Evolutionary conservation across 2,113 vertebrate species (phyloP), one percentile per base, ranked within the genome.

Genomic region (Athene noctua): DNA sequence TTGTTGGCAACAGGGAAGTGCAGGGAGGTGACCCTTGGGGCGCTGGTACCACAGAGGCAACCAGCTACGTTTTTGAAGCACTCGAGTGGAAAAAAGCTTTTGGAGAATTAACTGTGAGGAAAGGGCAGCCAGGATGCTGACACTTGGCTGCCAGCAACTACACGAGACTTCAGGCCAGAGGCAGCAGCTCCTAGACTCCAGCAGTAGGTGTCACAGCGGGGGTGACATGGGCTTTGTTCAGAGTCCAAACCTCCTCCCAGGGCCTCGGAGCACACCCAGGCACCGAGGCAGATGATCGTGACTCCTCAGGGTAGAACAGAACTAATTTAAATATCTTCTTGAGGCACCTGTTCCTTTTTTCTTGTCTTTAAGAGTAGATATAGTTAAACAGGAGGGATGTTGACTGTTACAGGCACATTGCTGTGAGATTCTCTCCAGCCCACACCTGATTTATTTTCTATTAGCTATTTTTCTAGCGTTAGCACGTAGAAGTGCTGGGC

Each of bases 141-240:
- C 10, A 6, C n/a, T 20, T 19, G 9, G 34, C 38, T 34, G 46
- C 36, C 11, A 49, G 32, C 30, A 32, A 20, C 47, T 8, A 18
- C 46, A 38, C 34, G n/a, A 2, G 0, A 15, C 30, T 29, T 13
- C 49, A 81, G 70, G 63, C 36, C n/a, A 4, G 14, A 54, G 49
- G n/a, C 30, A 15, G 4, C n/a, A 14, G 40, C 15, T 70, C 68
- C 54, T 36, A 7, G 0, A 13, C 13, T 8, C 14, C 2, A 0
- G 0, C 5, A 12, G 9, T 25, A 25, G 40, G 34, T 27, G 23
- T 27, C 4, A 6, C 2, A 0, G 58, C 2, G 0, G 5, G 19
- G 65, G 51, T 25, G 44, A 49, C 5, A 4, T 0, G 0, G 32
- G 32, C 17, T n/a, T 20, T 40, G 54, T 36, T 42, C 57, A 38